Base-by-base conservation (phyloP, 2,888 invertebrate genomes). In the Athripsodes cinereus region DNA sequence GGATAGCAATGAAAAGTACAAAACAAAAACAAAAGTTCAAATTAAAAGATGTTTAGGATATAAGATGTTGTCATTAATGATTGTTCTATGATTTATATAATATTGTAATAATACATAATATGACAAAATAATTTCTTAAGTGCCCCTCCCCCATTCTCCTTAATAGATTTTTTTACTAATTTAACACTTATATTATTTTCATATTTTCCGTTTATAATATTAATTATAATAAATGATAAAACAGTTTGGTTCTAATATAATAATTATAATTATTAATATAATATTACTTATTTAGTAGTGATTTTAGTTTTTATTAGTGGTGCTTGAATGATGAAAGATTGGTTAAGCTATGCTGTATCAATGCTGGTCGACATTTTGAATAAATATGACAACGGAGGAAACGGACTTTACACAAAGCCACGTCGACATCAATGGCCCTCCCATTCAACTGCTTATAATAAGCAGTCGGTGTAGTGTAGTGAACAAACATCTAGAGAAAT, bases 21-120 rank as follows among this genome's bases (percentile, higher is more conserved):
- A 40, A 40, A 40, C 40, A 16, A 40, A 40, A 40, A 40, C 40
- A 59, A 63, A 57, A 63, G 63, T 63, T 63, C 63, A 63, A 63
- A 63, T 63, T 61, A 60, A 60, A 62, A 50, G 46, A 55, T 59
- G 62, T 61, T 62, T 40, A 40, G 60, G 58, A 53, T 60, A 44
- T 63, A 63, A 63, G 63, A 55, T 59, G 35, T 57, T 47, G 56
- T 53, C 50, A 48, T 60, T 21, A 44, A 16, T 44, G 46, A 46
- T 59, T 31, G 44, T 52, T 40, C 40, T 40, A 13, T 61, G 54
- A 57, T 49, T 55, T 57, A n/a, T n/a, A n/a, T n/a, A n/a, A n/a
- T n/a, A 26, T 26, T 26, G 26, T 61, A 58, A 44, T 56, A 55
- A 50, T 55, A 58, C 52, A 44, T 56, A 55, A 50, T 55, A 58